phyloP scores from a whole-genome alignment of 2,797 vertebrate species.

The Limnodromus scolopaceus region DNA sequence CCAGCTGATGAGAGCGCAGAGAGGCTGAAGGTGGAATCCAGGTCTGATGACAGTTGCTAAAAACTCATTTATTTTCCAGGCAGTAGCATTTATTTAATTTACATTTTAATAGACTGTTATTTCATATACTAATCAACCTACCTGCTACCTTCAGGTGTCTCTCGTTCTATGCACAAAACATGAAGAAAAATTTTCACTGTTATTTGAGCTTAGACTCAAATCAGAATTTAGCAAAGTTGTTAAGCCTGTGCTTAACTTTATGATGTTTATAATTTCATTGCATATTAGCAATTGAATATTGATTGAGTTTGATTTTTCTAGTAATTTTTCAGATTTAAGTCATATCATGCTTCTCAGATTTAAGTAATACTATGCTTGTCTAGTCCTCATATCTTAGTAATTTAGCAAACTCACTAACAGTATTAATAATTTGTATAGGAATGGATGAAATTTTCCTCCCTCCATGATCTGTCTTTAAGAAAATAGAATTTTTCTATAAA shows the following conservation, averaged over 20 bases:
- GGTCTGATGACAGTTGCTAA: slow-evolving; percentile 48
- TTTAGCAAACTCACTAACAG: background rate
- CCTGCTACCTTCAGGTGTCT: slow-evolving; percentile 7
- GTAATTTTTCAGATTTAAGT: background rate
- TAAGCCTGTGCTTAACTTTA: background rate
- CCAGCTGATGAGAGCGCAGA: slow-evolving; percentile 17
- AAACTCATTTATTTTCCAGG: slow-evolving; percentile 61
- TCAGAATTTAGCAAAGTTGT: background rate
- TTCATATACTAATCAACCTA: slow-evolving; percentile 46
- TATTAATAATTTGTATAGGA: background rate
- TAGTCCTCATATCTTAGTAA: background rate
- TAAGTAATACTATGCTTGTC: background rate
- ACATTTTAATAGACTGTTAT: slow-evolving; percentile 55
- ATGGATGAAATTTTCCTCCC: background rate
- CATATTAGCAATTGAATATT: background rate
- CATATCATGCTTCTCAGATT: background rate
- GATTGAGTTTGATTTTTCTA: background rate
- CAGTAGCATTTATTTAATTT: slow-evolving; percentile 64
- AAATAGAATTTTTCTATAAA: background rate
- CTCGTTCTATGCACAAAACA: background rate
- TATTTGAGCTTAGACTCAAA: background rate
- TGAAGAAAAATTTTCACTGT: background rate
- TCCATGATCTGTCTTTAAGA: background rate
- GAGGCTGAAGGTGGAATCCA: slow-evolving; percentile 35
- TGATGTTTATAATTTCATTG: background rate